Base-by-base conservation (phyloP, 1,140 invertebrate genomes). In the Lanistes nyassanus region DNA sequence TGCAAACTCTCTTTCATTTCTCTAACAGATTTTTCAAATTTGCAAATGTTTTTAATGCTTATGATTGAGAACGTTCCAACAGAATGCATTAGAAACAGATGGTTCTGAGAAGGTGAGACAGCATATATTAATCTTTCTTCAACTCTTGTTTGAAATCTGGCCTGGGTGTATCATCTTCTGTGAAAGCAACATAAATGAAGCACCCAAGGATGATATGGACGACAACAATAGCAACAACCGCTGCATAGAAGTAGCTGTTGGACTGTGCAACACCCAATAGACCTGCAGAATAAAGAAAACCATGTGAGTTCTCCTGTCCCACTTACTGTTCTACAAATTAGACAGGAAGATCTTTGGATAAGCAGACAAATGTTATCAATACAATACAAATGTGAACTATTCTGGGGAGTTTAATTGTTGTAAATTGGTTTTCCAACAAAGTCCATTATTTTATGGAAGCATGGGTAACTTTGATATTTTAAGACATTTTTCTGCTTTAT, bases 121-220 rank as follows among this genome's bases (percentile, higher is more conserved):
- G 31, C 5, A 29, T 67, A 11, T 39, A 23, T 39, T 29, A 47
- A 29, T 37, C 19, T 56, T n/a, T 19, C 26, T 11, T 36, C 70
- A 79, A 84, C 60, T 84, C 82, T 68, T 56, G 60, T 73, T 84
- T 84, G 11, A 79, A 80, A n/a, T 76, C 47, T 76, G 80, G 53
- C 36, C 29, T 31, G n/a, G 79, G 76, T 34, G 56, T 69, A 26
- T 77, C 72, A 47, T 79, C 83, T 55, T 96, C 95, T 80, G 92
- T 90, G 83, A 94, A 93, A 11, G 94, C 95, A 85, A 93, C 92
- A 84, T 93, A 94, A n/a, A 92, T 93, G 91, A 96, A 96, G 47
- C 91, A 84, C 80, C 90, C 91, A 75, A 96, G 93, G 77, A 97
- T 94, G 4, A 93, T 80, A 88, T 96, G 94, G 0, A 96, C 94